These are phyloP conservation scores for Microcebus tavaratra DNA, from an alignment of 2,113 vertebrate genomes.

Conservation along the genomic window DNA sequence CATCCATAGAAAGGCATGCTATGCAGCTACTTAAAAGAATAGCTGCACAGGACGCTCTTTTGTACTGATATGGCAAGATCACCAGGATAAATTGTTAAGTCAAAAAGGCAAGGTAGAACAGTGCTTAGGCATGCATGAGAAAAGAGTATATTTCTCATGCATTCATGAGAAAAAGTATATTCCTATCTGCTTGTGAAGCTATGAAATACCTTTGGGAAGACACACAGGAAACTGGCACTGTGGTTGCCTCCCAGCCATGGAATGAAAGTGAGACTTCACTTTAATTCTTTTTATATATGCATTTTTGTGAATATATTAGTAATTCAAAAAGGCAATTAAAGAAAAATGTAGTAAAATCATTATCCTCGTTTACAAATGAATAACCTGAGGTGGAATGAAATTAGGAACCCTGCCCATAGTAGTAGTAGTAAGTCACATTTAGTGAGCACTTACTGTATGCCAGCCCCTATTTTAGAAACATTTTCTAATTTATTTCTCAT, in stretches of 20 bases:
- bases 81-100: not conserved
- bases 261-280: not conserved
- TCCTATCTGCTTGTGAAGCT: not conserved
- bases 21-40: not conserved
- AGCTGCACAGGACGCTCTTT: not conserved
- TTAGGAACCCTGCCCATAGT: not conserved
- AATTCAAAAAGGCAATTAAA: not conserved
- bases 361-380: not conserved
- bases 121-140: not conserved
- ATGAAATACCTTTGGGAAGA: not conserved
- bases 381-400: not conserved
- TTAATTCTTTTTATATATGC: not conserved
- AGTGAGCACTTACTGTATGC: not conserved
- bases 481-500: conserved; percentile 32
- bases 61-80: not conserved
- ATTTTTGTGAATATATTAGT: not conserved
- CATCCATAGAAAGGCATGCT: not conserved
- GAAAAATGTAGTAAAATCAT: not conserved
- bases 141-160: too few relatives aligned
- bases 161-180: not conserved
- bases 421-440: not conserved
- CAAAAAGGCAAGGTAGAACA: not conserved
- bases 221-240: not conserved
- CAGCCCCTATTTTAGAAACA: not conserved
- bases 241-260: not conserved